Percentiles rank a stretch among this genome's conserved stretches.
Evolutionary conservation across 2,113 vertebrate genomes (phyloP).

Genomic region (Mormyrus iriodes): DNA sequence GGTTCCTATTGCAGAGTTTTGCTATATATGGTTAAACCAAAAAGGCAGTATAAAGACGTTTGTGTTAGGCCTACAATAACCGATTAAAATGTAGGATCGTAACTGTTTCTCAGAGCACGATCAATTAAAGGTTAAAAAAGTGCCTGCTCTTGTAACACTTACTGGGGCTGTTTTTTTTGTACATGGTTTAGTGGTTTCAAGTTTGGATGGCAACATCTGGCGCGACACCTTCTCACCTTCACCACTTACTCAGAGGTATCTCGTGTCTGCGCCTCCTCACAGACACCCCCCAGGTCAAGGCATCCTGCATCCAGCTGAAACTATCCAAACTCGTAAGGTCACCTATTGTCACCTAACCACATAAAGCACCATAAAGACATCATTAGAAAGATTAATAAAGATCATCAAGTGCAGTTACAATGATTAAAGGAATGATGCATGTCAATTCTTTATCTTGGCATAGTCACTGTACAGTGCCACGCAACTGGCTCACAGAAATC

Average conservation of each 20-base stretch:
- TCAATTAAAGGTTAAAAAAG: not conserved
- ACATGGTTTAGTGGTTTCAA: not conserved
- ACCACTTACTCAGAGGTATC: not conserved
- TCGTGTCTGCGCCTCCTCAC: not conserved
- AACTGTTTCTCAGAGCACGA: not conserved
- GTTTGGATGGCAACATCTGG: not conserved
- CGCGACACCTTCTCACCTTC: not conserved
- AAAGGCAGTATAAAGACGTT: not conserved
- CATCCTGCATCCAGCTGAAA: not conserved
- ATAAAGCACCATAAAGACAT: not conserved
- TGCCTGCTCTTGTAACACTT: not conserved
- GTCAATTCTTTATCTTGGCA: not conserved
- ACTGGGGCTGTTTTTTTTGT: not conserved
- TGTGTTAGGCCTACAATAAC: not conserved
- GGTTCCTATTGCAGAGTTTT: not conserved
- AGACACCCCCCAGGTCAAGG: not conserved
- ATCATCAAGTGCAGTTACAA: not conserved
- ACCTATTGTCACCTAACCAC: not conserved
- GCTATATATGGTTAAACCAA: not conserved
- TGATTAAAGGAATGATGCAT: not conserved
- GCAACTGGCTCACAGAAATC: not conserved
- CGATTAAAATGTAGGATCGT: not conserved
- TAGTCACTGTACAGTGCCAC: not conserved
- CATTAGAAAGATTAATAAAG: not conserved
- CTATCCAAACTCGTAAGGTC: not conserved